phyloP scores from a whole-genome alignment of 2,113 vertebrate species.

The Dolichotis patagonum region DNA sequence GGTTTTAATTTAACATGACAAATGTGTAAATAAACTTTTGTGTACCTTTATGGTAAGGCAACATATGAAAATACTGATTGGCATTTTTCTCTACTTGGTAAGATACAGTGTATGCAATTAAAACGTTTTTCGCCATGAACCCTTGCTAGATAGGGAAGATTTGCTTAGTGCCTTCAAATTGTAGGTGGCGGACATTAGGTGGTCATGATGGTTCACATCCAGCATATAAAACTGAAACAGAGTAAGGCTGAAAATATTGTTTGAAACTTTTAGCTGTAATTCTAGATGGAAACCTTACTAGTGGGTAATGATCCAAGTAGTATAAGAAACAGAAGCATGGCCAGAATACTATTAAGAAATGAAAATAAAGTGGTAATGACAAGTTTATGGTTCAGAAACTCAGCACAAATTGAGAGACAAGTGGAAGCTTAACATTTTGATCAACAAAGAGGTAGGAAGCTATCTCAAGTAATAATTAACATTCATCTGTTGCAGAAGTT shows the following conservation, averaged over 20 bases:
- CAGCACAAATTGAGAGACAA: not conserved
- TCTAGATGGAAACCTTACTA: not conserved
- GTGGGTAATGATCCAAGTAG: not conserved
- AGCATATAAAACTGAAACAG: slow-evolving; percentile 43
- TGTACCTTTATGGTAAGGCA: not conserved
- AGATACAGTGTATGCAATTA: not conserved
- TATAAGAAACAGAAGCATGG: slow-evolving; percentile 13
- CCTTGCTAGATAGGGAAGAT: not conserved
- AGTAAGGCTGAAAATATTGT: slow-evolving; percentile 22
- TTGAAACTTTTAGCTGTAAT: not conserved
- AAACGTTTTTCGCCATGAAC: slow-evolving; percentile 2
- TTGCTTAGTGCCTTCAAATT: not conserved
- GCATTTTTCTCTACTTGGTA: slow-evolving; percentile 45
- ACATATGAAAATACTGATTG: slow-evolving; percentile 21
- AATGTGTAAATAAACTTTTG: slow-evolving; percentile 10
- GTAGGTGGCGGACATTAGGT: not conserved
- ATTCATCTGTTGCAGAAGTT: not conserved
- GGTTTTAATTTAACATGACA: slow-evolving; percentile 46
- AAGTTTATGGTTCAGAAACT: not conserved
- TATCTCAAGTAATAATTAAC: not conserved
- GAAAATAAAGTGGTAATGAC: not conserved
- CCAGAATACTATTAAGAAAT: not conserved
- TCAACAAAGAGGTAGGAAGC: slow-evolving; percentile 21
- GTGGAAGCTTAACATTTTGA: not conserved
- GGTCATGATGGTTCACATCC: not conserved